Evolutionary conservation across 2,797 vertebrate species (phyloP), one percentile per base, ranked within the genome.

Genomic region (Clarias pachynema): DNA sequence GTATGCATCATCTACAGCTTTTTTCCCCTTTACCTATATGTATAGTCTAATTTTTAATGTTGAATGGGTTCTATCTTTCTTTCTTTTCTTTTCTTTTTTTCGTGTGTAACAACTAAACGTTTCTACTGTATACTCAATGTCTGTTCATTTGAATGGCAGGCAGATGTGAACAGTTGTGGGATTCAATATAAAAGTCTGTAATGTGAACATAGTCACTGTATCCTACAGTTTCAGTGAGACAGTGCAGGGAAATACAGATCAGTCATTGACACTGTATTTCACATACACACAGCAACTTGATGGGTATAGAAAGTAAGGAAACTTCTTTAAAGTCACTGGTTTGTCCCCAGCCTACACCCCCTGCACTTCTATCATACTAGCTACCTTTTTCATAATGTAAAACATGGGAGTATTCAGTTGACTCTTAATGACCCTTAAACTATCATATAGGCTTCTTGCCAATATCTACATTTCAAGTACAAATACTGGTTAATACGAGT

Each of bases 241-340:
- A 96, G 95, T 96, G 96, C 96, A 95, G 95, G 93, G 95, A 96
- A 96, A 97, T 96, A 97, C 95, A 97, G 95, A 96, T 95, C 94
- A 95, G 95, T 95, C 91, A 94, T 96, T 94, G 95, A 92, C 93
- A 78, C 31, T 44, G 69, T 57, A 81, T 74, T 73, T 62, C 62
- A 84, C 78, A 70, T 65, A 81, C 75, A 86, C 81, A 83, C 69
- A 81, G 44, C 83, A 83, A 79, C 56, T 59, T 62, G 85, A 63
- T 63, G 81, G 83, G 34, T 20, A 73, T 44, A 86, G 63, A 59
- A 29, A 60, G 14, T 22, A 80, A 63, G 29, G 44, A 81, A 78
- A 72, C 44, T 44, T 80, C n/a, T n/a, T 73, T 81, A 66, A 66
- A 85, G 49, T 80, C 40, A 37, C 59, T 18, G n/a, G n/a, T 73